Evolutionary conservation across 2,888 invertebrate species (phyloP).

Genomic region (Standfussiana lucernea): DNA sequence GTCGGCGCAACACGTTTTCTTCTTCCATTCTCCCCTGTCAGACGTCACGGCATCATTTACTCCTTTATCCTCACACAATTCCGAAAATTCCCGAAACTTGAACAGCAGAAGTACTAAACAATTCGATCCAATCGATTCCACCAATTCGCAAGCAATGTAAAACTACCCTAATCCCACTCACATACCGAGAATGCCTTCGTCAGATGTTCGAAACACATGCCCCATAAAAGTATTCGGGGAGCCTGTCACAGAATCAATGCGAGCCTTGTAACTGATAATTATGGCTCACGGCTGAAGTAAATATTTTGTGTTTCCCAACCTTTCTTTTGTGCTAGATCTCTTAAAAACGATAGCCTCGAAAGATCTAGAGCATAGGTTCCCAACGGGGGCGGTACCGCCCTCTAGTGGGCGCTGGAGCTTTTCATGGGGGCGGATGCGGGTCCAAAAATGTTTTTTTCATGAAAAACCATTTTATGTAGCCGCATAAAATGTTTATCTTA

Average conservation of each 20-base stretch:
- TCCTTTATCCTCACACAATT: too few species aligned
- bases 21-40: too few species aligned
- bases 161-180: constrained; percentile 27
- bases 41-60: too few species aligned
- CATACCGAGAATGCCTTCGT: constrained; percentile 41
- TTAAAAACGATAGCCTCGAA: constrained; percentile 18
- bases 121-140: not conserved
- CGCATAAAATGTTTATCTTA: too few species aligned
- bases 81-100: not conserved
- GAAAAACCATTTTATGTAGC: too few species aligned
- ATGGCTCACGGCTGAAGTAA: constrained; percentile 44
- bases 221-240: constrained; percentile 43
- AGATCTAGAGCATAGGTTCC: constrained; percentile 2
- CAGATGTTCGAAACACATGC: constrained; percentile 45
- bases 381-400: too few species aligned
- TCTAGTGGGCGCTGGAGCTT: too few species aligned
- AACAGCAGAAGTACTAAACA: not conserved
- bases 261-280: constrained; percentile 48
- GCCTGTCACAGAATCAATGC: constrained; percentile 57
- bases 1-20: too few species aligned
- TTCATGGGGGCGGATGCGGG: too few species aligned
- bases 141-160: not conserved
- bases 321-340: constrained; percentile 42
- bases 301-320: constrained; percentile 46
- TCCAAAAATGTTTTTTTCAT: too few species aligned